Evolutionary conservation across 2,888 invertebrate genomes (phyloP).

Genomic region (Aspidiotus destructor): DNA sequence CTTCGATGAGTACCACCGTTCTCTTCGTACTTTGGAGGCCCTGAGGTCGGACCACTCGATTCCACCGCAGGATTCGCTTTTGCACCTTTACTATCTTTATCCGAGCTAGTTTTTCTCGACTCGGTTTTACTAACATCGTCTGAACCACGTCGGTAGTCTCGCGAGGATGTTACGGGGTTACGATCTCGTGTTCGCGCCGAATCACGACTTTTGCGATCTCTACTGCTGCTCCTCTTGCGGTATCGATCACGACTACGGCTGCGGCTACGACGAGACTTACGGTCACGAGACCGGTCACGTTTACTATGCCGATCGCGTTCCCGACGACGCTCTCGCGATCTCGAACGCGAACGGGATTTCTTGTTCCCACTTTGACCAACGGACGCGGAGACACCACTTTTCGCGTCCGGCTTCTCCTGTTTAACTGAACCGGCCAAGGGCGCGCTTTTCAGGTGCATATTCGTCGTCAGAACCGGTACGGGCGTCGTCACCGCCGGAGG

Average conservation of each 20-base stretch:
- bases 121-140: neutral
- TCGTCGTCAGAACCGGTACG: neutral
- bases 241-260: conserved; percentile 49
- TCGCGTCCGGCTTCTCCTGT: conserved; percentile 15
- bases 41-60: neutral
- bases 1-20: conserved; percentile 1
- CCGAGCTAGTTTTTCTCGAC: conserved; percentile 1
- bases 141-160: conserved; percentile 35
- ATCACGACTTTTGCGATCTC: conserved; percentile 43
- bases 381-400: neutral
- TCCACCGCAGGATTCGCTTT: neutral
- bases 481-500: conserved; percentile 6
- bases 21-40: neutral
- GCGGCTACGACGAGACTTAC: conserved; percentile 38
- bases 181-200: conserved; percentile 38
- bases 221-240: conserved; percentile 44
- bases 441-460: too few species aligned
- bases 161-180: conserved; percentile 29
- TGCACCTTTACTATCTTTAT: neutral
- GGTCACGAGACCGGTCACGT: conserved; percentile 27
- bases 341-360: conserved; percentile 34
- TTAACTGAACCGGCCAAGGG: neutral
- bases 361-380: conserved; percentile 2
- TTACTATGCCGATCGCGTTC: conserved; percentile 42
- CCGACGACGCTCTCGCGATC: conserved; percentile 36